Evolutionary conservation across 2,113 vertebrate genomes (phyloP).

Genomic region (Coptodon bakossiorum): DNA sequence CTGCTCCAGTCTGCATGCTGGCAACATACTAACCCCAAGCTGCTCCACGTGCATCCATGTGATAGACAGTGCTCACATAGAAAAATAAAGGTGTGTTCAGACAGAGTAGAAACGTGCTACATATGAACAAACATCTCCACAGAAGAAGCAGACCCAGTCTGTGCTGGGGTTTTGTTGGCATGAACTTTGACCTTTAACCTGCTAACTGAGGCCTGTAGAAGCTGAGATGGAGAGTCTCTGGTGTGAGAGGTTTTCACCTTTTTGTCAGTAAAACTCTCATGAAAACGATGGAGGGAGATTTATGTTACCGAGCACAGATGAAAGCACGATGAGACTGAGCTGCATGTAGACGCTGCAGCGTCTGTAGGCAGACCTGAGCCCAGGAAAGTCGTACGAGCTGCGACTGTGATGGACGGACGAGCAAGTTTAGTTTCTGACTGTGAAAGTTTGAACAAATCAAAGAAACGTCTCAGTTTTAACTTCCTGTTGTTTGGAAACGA

Average conservation of each 20-base stretch:
- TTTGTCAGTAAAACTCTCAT: background rate
- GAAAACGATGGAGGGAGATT: background rate
- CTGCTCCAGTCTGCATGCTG: background rate
- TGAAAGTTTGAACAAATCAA: background rate
- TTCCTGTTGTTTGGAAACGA: background rate
- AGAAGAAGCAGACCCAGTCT: background rate
- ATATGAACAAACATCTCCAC: background rate
- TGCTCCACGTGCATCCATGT: background rate
- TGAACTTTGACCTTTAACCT: background rate
- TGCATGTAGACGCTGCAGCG: background rate
- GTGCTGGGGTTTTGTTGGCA: background rate
- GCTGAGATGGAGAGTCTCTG: background rate
- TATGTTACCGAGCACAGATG: background rate
- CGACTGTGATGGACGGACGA: background rate
- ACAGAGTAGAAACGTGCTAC: background rate
- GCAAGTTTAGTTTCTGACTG: background rate
- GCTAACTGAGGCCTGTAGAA: background rate
- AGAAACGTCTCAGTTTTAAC: background rate
- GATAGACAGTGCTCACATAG: background rate
- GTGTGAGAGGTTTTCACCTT: background rate
- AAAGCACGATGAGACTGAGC: background rate
- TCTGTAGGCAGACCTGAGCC: background rate
- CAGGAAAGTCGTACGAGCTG: rapidly evolving
- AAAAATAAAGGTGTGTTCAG: background rate
- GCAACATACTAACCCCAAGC: background rate